Percentiles rank a stretch among this genome's conserved stretches.
phyloP scores from a whole-genome alignment of 1,140 invertebrate genomes.

The Hycleus phaleratus region DNA sequence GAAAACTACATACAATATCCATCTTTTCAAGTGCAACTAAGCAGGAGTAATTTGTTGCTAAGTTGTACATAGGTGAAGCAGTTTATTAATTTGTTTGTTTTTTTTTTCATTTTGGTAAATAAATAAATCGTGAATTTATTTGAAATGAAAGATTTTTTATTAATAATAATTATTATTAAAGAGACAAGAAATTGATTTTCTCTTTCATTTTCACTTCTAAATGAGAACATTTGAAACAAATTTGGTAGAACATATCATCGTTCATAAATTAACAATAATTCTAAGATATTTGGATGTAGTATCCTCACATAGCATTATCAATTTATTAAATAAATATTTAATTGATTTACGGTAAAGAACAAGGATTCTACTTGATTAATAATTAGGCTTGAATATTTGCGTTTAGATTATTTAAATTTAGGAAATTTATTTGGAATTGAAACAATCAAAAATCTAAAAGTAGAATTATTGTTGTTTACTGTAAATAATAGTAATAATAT shows the following conservation, averaged over 20 bases:
- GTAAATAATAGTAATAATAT: constrained; percentile 1
- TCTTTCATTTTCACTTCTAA: constrained; percentile 6
- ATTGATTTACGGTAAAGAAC: constrained; percentile 15
- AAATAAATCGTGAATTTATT: not conserved
- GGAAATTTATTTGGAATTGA: not conserved
- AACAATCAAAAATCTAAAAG: constrained; percentile 14
- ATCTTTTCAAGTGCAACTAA: constrained; percentile 25
- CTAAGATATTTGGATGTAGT: not conserved
- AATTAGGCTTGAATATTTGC: not conserved
- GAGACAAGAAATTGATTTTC: not conserved
- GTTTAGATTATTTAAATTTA: too few relatives aligned
- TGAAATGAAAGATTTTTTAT: constrained; percentile 1
- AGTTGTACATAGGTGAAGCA: constrained; percentile 23
- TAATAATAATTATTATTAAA: not conserved
- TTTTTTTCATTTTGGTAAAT: not conserved
- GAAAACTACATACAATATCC: constrained; percentile 13
- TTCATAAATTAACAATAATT: constrained; percentile 17
- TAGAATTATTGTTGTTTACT: constrained; percentile 30
- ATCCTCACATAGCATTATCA: constrained; percentile 1
- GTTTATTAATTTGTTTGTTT: not conserved
- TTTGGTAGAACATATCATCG: too few relatives aligned
- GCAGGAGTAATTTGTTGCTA: constrained; percentile 24
- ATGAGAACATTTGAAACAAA: not conserved
- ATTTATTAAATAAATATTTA: not conserved
- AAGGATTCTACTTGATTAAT: constrained; percentile 21